These are phyloP conservation scores for Sisyra terminalis DNA, from an alignment of 2,888 invertebrate genomes.

Conservation along the genomic window DNA sequence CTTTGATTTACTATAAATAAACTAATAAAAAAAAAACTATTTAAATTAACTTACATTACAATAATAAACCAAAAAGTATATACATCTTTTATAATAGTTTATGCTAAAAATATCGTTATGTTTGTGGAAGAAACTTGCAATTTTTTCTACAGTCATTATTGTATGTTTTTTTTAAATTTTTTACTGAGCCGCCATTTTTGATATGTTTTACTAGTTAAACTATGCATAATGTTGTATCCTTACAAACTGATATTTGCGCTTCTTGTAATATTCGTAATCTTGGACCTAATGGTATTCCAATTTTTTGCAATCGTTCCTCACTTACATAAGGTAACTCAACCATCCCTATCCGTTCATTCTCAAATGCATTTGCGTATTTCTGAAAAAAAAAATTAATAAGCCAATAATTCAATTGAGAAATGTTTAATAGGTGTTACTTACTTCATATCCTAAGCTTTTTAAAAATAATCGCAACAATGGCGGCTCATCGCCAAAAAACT, in stretches of 20 bases:
- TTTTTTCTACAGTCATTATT: not conserved
- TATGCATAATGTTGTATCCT: slow-evolving; percentile 45
- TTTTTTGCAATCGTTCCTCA: slow-evolving; percentile 70
- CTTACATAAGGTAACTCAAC: slow-evolving; percentile 81
- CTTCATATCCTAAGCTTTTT: slow-evolving; percentile 84
- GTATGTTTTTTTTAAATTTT: not conserved
- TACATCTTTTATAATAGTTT: too few species aligned
- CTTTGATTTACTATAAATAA: too few species aligned
- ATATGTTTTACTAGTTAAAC: slow-evolving; percentile 29
- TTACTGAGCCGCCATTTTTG: slow-evolving; percentile 2
- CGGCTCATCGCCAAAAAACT: slow-evolving; percentile 89
- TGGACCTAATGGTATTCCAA: slow-evolving; percentile 84
- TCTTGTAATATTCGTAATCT: slow-evolving; percentile 76
- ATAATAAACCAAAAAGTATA: too few species aligned
- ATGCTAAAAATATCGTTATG: too few species aligned
- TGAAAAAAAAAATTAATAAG: slow-evolving; percentile 26
- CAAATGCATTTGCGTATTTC: slow-evolving; percentile 75
- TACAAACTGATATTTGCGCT: slow-evolving; percentile 48
- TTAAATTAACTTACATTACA: too few species aligned
- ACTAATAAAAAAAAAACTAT: too few species aligned
- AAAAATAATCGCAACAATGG: slow-evolving; percentile 78
- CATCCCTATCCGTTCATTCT: slow-evolving; percentile 75
- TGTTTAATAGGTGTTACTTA: slow-evolving; percentile 20
- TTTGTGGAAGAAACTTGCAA: too few species aligned
- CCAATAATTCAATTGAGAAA: not conserved